These are phyloP conservation scores for Lytechinus pictus DNA, from an alignment of 35 echinoderm and acorn worm species.

Conservation along the genomic window DNA sequence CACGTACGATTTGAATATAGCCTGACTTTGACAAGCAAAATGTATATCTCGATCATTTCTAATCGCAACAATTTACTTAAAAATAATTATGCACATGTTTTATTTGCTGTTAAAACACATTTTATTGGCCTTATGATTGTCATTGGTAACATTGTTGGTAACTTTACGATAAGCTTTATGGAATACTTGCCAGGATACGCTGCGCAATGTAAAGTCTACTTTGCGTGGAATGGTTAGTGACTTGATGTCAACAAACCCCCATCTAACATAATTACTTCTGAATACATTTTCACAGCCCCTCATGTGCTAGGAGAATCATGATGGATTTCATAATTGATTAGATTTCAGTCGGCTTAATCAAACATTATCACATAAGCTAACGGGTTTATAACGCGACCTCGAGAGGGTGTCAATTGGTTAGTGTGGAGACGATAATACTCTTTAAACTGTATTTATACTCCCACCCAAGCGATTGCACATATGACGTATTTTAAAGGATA, in stretches of 20 bases:
- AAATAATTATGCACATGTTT: too few species aligned
- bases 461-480: background rate
- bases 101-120: too few species aligned
- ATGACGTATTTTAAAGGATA: background rate
- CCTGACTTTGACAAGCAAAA: too few species aligned
- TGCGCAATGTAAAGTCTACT: background rate
- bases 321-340: background rate
- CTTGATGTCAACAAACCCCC: background rate
- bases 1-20: too few species aligned
- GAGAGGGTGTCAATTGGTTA: background rate
- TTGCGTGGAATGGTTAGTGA: background rate
- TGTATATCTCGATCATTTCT: too few species aligned
- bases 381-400: background rate
- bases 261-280: background rate
- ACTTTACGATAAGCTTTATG: too few species aligned
- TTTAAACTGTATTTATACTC: background rate
- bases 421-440: background rate
- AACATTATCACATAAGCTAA: background rate
- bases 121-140: too few species aligned
- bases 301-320: background rate
- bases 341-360: background rate
- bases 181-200: too few species aligned
- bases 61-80: too few species aligned
- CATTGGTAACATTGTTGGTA: too few species aligned
- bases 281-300: background rate